phyloP scores from a whole-genome alignment of 2,113 vertebrate species.

The Mugil cephalus region DNA sequence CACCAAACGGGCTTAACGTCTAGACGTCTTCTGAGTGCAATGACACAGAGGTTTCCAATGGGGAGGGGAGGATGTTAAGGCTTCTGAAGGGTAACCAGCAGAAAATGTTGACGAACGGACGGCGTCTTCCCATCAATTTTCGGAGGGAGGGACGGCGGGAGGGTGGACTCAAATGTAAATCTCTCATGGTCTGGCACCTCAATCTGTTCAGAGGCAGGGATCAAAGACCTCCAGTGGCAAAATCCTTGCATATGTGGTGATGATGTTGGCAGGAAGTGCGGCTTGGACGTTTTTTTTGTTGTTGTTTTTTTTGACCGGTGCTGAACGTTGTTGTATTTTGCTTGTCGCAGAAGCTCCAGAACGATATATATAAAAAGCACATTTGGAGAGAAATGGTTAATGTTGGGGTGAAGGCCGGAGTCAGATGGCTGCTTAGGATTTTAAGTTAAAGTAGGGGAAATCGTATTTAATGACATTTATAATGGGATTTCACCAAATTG shows the following conservation, averaged over 20 bases:
- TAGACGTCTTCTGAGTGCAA: not conserved
- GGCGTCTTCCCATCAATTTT: slow-evolving; percentile 1
- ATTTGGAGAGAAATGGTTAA: not conserved
- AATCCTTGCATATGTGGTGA: slow-evolving; percentile 37
- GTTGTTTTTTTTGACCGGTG: not conserved
- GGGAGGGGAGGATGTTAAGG: not conserved
- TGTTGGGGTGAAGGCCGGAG: not conserved
- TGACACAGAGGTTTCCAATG: not conserved
- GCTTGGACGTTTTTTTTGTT: slow-evolving; percentile 4
- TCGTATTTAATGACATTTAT: too few relatives aligned
- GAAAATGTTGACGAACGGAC: slow-evolving; percentile 8
- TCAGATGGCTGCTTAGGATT: not conserved
- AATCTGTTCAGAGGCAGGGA: slow-evolving; percentile 57
- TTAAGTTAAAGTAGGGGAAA: not conserved
- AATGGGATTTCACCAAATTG: too few relatives aligned
- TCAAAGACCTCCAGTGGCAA: slow-evolving; percentile 59
- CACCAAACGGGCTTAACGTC: not conserved
- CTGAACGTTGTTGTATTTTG: not conserved
- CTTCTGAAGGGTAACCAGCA: not conserved
- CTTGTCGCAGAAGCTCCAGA: not conserved
- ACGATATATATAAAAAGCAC: not conserved
- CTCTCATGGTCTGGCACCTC: slow-evolving; percentile 27
- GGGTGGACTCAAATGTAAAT: slow-evolving; percentile 31
- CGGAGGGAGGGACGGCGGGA: not conserved
- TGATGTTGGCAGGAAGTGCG: slow-evolving; percentile 37